Base-by-base conservation (phyloP, 2,797 vertebrate genomes). In the Decapterus maruadsi region DNA sequence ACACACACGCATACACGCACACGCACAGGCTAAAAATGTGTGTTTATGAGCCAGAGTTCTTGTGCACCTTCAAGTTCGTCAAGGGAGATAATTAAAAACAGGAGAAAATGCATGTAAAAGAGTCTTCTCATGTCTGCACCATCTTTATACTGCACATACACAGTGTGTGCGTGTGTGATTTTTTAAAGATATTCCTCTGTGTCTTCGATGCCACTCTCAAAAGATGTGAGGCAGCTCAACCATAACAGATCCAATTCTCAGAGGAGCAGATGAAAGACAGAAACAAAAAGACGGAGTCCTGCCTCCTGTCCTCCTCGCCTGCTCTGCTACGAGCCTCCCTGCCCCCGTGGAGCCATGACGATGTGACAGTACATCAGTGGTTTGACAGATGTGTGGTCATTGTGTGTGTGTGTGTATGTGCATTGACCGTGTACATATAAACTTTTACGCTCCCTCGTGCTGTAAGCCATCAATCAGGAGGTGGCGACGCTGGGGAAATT, bases 401-500 rank as follows among this genome's bases (percentile, higher is more conserved):
- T 72, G 68, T 67, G 62, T 59, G 60, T 58, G 73, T 58, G 42
- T 66, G 54, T n/a, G 61, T 43, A 68, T 46, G 51, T 53, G 26
- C 3, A 46, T 70, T 75, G 60, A 72, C 7, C 26, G 57, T 36
- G 71, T 77, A 58, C 51, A 48, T 74, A 78, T 42, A 43, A 19
- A 20, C 40, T 71, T 72, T 85, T 75, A 89, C 57, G 73, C 22
- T 56, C 80, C 80, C 75, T 61, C 8, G 60, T 78, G 48, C 58
- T 19, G 65, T 12, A 0, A 0, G 57, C 78, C 73, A 64, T 90
- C 81, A 78, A 83, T 90, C 86, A 85, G 48, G 16, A 66, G 53
- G 65, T 0, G 56, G 65, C 0, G 72, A 82, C 90, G 56, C 88
- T 12, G 54, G 91, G 92, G 92, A 91, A 93, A 93, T 92, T 89